Conservation (phyloP, 2,113 vertebrate genomes). For the Xenopus tropicalis region DNA sequence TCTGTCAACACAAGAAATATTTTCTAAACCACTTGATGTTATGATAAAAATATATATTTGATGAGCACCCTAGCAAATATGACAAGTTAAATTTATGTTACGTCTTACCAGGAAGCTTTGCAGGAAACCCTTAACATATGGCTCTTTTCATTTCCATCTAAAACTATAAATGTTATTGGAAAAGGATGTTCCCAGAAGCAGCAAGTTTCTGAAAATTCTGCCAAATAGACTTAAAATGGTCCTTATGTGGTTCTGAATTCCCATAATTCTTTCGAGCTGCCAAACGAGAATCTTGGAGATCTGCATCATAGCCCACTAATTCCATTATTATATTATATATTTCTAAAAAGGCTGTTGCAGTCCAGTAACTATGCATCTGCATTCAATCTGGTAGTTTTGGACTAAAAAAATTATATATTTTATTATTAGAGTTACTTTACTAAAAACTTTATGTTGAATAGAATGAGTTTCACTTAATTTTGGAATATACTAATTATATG, state of each 20-base stretch:
- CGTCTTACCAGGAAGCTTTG: constrained; percentile 83
- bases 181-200: constrained; percentile 78
- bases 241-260: constrained; percentile 75
- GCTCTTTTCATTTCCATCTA: constrained; percentile 76
- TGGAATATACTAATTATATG: too few species aligned
- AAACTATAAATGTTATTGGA: constrained; percentile 81
- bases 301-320: constrained; percentile 75
- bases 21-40: constrained; percentile 86
- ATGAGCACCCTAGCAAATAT: constrained; percentile 83
- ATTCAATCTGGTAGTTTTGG: constrained; percentile 66
- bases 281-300: constrained; percentile 74
- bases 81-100: constrained; percentile 92
- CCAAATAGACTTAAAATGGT: constrained; percentile 80
- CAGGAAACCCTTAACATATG: constrained; percentile 85
- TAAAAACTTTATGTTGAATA: too few species aligned
- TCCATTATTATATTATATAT: constrained; percentile 85
- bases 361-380: constrained; percentile 70
- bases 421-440: constrained; percentile 26
- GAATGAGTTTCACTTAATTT: too few species aligned
- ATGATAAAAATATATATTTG: constrained; percentile 82
- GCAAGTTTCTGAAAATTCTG: constrained; percentile 71
- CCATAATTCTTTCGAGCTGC: constrained; percentile 72
- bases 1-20: constrained; percentile 48
- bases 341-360: constrained; percentile 63
- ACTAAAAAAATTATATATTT: constrained; percentile 67